A percentile compares a stretch with the other conserved stretches of the same genome.
These are phyloP conservation scores for Drosophila oshimai DNA, from an alignment of 1,140 invertebrate genomes.

Conservation along the genomic window DNA sequence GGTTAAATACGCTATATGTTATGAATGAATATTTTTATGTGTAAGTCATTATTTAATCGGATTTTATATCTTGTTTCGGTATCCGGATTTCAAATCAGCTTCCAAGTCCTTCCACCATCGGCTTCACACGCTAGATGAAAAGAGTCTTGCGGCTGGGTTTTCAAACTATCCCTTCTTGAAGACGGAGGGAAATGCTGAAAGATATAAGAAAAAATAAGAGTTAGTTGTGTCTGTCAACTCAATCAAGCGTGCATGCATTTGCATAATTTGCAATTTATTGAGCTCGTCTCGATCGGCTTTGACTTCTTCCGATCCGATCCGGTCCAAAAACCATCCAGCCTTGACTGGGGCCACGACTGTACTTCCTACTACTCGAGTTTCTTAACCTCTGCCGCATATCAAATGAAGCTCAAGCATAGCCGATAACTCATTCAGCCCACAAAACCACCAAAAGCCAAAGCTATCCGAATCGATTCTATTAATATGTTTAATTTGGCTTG, in stretches of 20 bases:
- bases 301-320: constrained; percentile 26
- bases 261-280: constrained; percentile 41
- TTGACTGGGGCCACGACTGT: constrained; percentile 8
- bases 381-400: constrained; percentile 35
- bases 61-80: constrained; percentile 32
- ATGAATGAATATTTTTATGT: constrained; percentile 68
- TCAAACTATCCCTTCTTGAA: constrained; percentile 10
- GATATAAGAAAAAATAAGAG: neutral
- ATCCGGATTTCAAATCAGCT: neutral
- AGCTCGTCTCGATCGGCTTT: constrained; percentile 15
- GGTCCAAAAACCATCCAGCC: constrained; percentile 6
- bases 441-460: neutral
- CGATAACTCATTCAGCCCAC: neutral
- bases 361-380: constrained; percentile 47
- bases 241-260: constrained; percentile 30
- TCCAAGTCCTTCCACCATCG: constrained; percentile 1
- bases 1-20: constrained; percentile 80
- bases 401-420: constrained; percentile 4
- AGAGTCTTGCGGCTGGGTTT: constrained; percentile 18
- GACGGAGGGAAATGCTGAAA: constrained; percentile 18
- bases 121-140: neutral
- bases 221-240: constrained; percentile 30
- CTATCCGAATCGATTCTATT: constrained; percentile 4
- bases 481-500: constrained; percentile 11
- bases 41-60: constrained; percentile 37